Conservation (phyloP, 2,797 vertebrate species). For the Alauda arvensis region DNA sequence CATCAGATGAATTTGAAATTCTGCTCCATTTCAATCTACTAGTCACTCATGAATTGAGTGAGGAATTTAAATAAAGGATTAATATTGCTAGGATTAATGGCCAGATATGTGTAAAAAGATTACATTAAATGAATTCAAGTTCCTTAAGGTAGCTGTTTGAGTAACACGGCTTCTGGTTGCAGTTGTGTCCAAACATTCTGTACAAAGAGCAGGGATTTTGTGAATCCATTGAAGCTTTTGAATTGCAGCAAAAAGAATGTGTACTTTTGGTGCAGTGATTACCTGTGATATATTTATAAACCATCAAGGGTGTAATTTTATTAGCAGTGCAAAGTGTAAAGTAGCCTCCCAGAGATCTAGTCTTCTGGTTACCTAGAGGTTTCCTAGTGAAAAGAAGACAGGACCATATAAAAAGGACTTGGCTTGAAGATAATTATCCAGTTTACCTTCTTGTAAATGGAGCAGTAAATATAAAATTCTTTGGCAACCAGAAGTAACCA, state of each 20-base stretch:
- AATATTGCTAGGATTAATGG: neutral
- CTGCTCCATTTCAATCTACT: neutral
- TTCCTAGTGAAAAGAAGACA: neutral
- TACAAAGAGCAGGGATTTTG: neutral
- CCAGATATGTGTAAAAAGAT: neutral
- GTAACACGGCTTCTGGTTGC: neutral
- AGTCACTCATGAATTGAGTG: neutral
- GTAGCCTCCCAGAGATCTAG: neutral
- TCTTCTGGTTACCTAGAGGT: neutral
- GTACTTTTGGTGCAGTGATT: neutral
- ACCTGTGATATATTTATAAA: neutral
- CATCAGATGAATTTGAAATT: neutral
- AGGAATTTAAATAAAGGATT: slow-evolving; percentile 28
- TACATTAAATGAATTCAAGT: neutral
- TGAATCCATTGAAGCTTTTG: neutral
- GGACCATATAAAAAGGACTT: neutral
- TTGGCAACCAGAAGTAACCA: neutral
- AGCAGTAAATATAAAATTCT: neutral
- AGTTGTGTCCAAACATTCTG: neutral
- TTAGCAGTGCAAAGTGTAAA: neutral
- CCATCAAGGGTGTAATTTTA: neutral
- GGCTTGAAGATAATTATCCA: neutral
- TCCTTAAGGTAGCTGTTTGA: neutral
- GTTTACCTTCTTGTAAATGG: neutral
- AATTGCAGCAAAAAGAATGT: neutral